Conservation (phyloP, 2,797 vertebrate genomes). For the Apogon talboti region DNA sequence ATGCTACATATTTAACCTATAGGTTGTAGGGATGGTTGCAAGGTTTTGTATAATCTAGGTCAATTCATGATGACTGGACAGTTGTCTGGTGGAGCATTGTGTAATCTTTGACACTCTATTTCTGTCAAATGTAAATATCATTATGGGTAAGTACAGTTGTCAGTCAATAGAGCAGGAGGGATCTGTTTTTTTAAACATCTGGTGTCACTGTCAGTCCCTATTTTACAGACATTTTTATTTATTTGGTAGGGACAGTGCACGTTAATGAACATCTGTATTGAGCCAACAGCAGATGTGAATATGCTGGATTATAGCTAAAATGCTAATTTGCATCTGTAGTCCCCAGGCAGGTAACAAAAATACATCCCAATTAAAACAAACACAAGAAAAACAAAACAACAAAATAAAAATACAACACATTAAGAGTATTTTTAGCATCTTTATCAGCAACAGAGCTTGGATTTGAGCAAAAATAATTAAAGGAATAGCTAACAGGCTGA, state of each 20-base stretch:
- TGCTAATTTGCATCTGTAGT: no score
- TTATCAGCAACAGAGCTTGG: not conserved
- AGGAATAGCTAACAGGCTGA: not conserved
- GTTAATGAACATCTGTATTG: no score
- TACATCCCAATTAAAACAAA: no score
- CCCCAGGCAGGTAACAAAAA: no score
- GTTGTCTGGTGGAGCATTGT: not conserved
- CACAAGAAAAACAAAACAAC: no score
- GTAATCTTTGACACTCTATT: constrained; percentile 4
- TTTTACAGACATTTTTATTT: not conserved
- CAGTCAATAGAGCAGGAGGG: not conserved
- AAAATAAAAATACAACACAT: no score
- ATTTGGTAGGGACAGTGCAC: no score
- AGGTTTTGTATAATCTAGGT: not conserved
- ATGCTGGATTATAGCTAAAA: no score
- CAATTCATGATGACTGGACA: not conserved
- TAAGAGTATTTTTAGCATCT: not conserved
- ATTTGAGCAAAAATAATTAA: constrained; percentile 1
- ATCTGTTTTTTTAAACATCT: not conserved
- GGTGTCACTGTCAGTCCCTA: no score
- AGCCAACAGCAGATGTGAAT: no score
- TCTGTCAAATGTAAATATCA: not conserved
- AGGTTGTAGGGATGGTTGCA: no score
- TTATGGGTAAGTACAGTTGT: constrained; percentile 3
- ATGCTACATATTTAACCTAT: no score